Evolutionary conservation across 2,888 invertebrate genomes (phyloP), one percentile per base, ranked within the genome.

Genomic region (Perizoma affinitatum): DNA sequence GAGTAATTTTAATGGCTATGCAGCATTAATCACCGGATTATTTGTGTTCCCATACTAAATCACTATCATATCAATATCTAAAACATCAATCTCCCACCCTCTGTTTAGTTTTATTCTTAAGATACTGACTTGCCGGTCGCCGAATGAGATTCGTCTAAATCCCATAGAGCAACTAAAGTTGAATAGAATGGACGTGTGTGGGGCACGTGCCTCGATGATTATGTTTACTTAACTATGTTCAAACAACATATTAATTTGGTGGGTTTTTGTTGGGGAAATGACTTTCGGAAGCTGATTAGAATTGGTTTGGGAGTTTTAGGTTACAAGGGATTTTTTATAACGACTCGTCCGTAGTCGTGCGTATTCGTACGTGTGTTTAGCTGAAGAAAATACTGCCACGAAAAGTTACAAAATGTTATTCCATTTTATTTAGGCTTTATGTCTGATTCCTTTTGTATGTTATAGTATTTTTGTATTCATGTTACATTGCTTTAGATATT

Each of bases 231-330:
- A 84, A 86, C 83, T 78, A 86, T 85, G 88, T 86, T 92, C 91
- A 91, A 92, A 92, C 92, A 92, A 90, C 89, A 87, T 91, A 90
- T 91, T 92, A 91, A 92, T 92, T 90, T 90, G 83, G 84, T 78
- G 67, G 78, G 67, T 84, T 87, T 87, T 88, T 88, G 87, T 87
- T 81, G 74, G 75, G 80, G 75, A 86, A 86, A 88, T 89, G 84
- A 86, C 86, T 86, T 84, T 84, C 78, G 83, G 86, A 84, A 83
- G 78, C 80, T 74, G 76, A 77, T 70, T 68, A 66, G 51, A 56
- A 58, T 70, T 67, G 73, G 60, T 47, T 52, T 54, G 8, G 11
- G 22, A 10, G 63, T 57, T 62, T 64, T 38, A 9, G 42, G 57
- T 58, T 57, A 52, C 48, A 48, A 11, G 8, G 9, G 8, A 4